A percentile compares a stretch with the other conserved stretches of the same genome.
These are phyloP conservation scores for Dreissena rostriformis DNA, from an alignment of 1,140 invertebrate genomes.

Conservation along the genomic window DNA sequence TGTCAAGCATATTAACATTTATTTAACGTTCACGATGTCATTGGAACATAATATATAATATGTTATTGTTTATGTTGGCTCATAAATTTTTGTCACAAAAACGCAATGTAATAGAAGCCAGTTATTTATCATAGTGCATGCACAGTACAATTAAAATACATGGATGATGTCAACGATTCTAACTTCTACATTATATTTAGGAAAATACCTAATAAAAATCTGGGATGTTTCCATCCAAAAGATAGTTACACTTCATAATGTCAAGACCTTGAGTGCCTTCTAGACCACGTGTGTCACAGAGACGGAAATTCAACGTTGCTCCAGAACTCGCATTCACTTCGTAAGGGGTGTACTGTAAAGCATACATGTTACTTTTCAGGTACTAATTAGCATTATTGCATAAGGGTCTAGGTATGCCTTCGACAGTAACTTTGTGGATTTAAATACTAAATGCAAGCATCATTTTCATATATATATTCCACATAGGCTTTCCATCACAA, in stretches of 20 bases:
- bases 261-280: conserved; percentile 60
- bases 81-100: neutral
- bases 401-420: too few relatives aligned
- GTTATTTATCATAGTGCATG: conserved; percentile 14
- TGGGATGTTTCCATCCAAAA: conserved; percentile 63
- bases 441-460: too few relatives aligned
- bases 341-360: conserved; percentile 18
- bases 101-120: neutral
- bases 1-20: neutral
- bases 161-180: neutral
- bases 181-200: neutral
- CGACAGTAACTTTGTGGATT: too few relatives aligned
- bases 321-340: conserved; percentile 19
- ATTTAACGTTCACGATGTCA: too few relatives aligned
- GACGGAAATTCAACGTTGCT: conserved; percentile 52
- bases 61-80: neutral
- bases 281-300: conserved; percentile 64
- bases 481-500: too few relatives aligned
- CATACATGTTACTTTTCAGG: too few relatives aligned
- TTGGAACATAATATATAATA: too few relatives aligned
- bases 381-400: too few relatives aligned
- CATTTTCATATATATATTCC: too few relatives aligned
- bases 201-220: conserved; percentile 47
- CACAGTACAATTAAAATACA: neutral
- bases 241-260: conserved; percentile 25